phyloP scores from a whole-genome alignment of 2,797 vertebrate genomes.

The Crocidura indochinensis region DNA sequence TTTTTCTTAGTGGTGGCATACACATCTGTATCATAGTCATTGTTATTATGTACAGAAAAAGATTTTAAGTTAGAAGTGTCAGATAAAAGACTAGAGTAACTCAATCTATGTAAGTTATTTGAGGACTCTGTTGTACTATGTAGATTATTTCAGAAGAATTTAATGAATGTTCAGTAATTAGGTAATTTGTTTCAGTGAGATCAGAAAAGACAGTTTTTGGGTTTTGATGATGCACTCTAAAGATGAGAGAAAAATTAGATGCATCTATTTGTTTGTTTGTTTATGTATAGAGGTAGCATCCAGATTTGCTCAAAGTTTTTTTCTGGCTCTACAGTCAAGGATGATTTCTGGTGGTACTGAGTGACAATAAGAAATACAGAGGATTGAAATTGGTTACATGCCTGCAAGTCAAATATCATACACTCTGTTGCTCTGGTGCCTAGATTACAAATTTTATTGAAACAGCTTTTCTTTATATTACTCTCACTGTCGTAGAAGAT shows the following conservation, averaged over 20 bases:
- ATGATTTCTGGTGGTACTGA: no score
- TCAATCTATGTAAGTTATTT: neutral
- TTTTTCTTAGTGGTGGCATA: no score
- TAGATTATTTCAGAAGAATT: neutral
- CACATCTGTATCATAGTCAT: neutral
- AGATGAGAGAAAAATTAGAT: neutral
- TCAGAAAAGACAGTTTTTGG: neutral
- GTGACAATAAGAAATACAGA: no score
- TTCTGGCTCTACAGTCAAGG: no score
- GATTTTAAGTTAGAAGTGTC: neutral
- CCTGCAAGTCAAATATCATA: no score
- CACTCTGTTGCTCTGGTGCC: no score
- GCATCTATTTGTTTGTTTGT: neutral
- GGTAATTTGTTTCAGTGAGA: neutral
- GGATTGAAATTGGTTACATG: no score
- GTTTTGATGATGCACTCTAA: neutral
- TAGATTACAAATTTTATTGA: neutral
- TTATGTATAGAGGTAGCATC: no score
- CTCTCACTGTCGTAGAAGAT: neutral
- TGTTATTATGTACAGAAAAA: neutral
- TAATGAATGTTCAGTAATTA: neutral
- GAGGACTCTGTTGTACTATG: neutral
- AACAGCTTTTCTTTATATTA: neutral
- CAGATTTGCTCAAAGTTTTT: no score
- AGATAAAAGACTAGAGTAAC: neutral